phyloP scores from a whole-genome alignment of 2,113 vertebrate species.

The Genyomyrus donnyi region DNA sequence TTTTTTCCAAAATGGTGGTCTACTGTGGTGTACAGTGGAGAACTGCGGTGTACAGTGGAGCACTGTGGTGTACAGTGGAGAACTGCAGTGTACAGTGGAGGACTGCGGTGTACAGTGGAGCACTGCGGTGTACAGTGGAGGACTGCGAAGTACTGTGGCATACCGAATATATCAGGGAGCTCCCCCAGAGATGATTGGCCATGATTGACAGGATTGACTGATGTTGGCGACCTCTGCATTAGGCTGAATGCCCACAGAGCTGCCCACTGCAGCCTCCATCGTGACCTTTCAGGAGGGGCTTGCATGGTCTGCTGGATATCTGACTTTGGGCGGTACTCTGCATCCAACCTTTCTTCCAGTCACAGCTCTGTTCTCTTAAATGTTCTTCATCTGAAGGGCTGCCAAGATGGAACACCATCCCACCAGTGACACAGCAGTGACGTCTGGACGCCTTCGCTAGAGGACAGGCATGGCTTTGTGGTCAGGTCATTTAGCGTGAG shows the following conservation, averaged over 20 bases:
- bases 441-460: background rate
- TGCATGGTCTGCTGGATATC: background rate
- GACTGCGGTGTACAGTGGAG: background rate
- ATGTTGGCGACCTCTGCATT: background rate
- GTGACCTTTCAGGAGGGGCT: background rate
- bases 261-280: background rate
- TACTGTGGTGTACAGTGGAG: background rate
- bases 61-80: background rate
- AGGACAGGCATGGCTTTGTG: slow-evolving; percentile 8
- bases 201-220: background rate
- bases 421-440: background rate
- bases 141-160: background rate
- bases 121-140: background rate
- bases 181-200: too few species aligned
- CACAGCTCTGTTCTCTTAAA: background rate
- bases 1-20: background rate
- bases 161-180: background rate
- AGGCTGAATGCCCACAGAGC: background rate
- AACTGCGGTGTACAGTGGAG: background rate
- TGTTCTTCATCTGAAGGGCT: background rate
- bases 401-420: slow-evolving; percentile 4
- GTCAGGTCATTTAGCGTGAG: background rate
- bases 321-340: background rate
- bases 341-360: background rate
- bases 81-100: background rate